phyloP scores from a whole-genome alignment of 1,140 invertebrate species.

The Aradophagus sp. region DNA sequence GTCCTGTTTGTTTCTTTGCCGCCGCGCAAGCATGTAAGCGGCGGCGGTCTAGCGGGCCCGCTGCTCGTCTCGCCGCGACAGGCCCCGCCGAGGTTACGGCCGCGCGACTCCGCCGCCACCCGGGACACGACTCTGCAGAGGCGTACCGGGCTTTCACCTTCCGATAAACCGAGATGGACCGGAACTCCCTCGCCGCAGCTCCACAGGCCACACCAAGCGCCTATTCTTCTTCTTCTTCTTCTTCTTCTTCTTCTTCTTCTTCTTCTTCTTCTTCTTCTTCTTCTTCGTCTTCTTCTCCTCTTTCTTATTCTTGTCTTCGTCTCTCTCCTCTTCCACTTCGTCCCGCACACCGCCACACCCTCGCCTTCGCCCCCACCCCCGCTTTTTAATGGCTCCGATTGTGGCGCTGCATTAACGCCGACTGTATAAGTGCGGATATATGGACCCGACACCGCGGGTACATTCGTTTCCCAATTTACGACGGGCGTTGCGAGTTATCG shows the following conservation, averaged over 20 bases:
- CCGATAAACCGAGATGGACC: conserved; percentile 56
- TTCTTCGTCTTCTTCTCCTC: too few species aligned
- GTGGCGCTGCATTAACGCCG: conserved; percentile 39
- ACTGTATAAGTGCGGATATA: conserved; percentile 4
- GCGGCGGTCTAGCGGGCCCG: conserved; percentile 37
- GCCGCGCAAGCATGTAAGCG: conserved; percentile 52
- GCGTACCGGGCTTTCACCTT: conserved; percentile 66
- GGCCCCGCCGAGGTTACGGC: conserved; percentile 55
- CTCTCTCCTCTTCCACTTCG: too few species aligned
- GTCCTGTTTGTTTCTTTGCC: too few species aligned
- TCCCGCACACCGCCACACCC: too few species aligned
- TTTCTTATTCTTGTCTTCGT: too few species aligned
- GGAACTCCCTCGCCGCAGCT: conserved; percentile 51
- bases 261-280: too few species aligned
- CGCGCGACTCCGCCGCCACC: conserved; percentile 65
- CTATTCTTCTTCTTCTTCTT: too few species aligned
- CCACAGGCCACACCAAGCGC: too few species aligned
- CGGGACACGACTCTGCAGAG: conserved; percentile 66
- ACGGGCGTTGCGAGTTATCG: conserved; percentile 1
- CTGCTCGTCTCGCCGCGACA: conserved; percentile 61
- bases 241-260: too few species aligned
- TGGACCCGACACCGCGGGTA: conserved; percentile 21
- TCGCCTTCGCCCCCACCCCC: too few species aligned
- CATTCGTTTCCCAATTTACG: conserved; percentile 24
- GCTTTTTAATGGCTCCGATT: conserved; percentile 42